Percentiles rank a stretch among this genome's conserved stretches.
These are phyloP conservation scores for Ascidia mentula DNA, from an alignment of 23 tunicate species.

Conservation along the genomic window DNA sequence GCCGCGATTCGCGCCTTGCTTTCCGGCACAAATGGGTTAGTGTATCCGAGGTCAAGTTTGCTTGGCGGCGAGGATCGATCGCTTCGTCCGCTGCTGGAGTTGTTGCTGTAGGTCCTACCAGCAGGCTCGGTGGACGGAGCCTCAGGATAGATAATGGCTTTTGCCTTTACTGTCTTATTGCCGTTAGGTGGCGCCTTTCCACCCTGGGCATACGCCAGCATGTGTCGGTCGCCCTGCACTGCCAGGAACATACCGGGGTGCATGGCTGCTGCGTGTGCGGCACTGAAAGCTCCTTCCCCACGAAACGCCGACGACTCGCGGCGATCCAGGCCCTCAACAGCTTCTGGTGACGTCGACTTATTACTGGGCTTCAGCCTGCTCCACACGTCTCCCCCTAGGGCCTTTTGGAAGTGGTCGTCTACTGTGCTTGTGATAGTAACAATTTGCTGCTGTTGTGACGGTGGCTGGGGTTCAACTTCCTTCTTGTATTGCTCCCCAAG, in stretches of 20 bases:
- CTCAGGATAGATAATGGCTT: neutral
- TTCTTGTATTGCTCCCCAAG: constrained; percentile 47
- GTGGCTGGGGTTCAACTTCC: neutral
- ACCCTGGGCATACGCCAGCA: neutral
- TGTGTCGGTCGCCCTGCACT: neutral
- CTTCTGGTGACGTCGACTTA: constrained; percentile 17
- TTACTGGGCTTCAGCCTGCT: constrained; percentile 23
- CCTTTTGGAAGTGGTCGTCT: constrained; percentile 79
- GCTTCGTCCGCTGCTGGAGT: neutral
- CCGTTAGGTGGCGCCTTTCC: constrained; percentile 4
- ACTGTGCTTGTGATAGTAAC: constrained; percentile 64
- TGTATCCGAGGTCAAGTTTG: neutral
- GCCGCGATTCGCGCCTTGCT: neutral
- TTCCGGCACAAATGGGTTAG: neutral
- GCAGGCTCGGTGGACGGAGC: neutral
- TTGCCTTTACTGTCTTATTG: constrained; percentile 9
- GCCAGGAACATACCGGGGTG: neutral
- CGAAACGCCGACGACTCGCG: constrained; percentile 12
- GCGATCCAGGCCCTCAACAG: neutral
- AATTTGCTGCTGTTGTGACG: constrained; percentile 32
- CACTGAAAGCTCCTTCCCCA: neutral
- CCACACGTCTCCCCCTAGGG: constrained; percentile 64
- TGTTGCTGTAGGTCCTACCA: constrained; percentile 6
- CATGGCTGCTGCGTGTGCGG: neutral
- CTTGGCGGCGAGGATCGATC: constrained; percentile 4